A percentile compares a stretch with the other conserved stretches of the same genome.
phyloP scores from a whole-genome alignment of 2,113 vertebrate genomes.

The Prinia subflava region DNA sequence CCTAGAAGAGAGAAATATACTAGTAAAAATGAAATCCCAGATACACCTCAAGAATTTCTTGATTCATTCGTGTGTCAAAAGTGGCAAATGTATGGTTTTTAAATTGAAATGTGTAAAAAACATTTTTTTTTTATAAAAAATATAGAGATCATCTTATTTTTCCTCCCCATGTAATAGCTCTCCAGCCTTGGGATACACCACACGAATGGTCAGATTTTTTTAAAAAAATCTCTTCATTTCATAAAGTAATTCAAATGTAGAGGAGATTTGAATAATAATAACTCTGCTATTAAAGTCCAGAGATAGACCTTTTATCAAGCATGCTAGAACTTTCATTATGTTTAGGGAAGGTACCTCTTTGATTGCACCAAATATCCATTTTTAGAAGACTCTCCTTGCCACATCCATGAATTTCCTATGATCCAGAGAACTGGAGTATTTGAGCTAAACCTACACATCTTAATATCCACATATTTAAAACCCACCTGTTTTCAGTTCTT shows the following conservation, averaged over 20 bases:
- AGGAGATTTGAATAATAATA: background rate
- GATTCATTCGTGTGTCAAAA: background rate
- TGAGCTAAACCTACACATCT: background rate
- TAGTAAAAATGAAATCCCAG: background rate
- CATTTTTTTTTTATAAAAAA: background rate
- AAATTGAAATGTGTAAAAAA: background rate
- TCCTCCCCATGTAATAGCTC: fast-evolving
- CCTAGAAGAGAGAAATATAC: background rate
- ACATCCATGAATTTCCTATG: background rate
- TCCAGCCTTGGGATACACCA: background rate
- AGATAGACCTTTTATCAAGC: background rate
- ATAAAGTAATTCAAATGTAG: background rate
- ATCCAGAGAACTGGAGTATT: background rate
- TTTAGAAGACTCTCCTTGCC: background rate
- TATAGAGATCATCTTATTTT: fast-evolving
- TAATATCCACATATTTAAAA: background rate
- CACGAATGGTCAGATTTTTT: background rate
- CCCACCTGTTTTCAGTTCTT: background rate
- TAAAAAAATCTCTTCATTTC: background rate
- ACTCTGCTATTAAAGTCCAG: background rate
- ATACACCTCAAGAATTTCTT: background rate
- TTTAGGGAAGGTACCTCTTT: background rate
- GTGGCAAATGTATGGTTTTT: fast-evolving
- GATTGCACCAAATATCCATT: background rate
- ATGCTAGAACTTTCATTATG: background rate